Base-by-base conservation (phyloP, 2,113 vertebrate species). In the Planiliza haematocheilus region DNA sequence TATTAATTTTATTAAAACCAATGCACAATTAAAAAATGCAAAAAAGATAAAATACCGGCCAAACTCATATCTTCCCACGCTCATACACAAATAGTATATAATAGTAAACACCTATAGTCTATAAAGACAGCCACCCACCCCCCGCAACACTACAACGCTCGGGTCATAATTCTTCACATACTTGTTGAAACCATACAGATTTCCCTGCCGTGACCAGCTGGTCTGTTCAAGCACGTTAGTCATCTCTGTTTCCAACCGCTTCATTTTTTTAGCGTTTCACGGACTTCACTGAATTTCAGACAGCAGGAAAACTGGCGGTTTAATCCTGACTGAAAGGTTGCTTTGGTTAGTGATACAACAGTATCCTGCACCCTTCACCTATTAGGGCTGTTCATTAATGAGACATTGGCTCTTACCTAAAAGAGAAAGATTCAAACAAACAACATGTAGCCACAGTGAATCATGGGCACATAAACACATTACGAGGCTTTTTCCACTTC, bases 241-340 rank as follows among this genome's bases (percentile, higher is more conserved):
- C 86, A 85, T 88, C 76, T 63, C 36, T 51, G 79, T 86, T 88
- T 86, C 80, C 82, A 64, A 86, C 79, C 73, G 12, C 84, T 79
- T 70, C 59, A 50, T 52, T 66, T 74, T 81, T 76, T 74, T 74
- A 79, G 61, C 37, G 61, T 81, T 89, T 83, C 70, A 69, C 45
- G 79, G 78, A 89, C 79, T 81, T 83, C 59, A 79, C 52, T 69
- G 52, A 70, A 76, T 77, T 80, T 84, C 69, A 81, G 70, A 71
- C 67, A 39, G 58, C 36, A 63, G 80, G 69, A 73, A 77, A 73
- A 62, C 20, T 13, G 53, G 45, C 66, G 7, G 14, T 77, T 64
- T 74, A 53, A 79, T 85, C 20, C 66, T 52, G 58, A 65, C 69
- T 34, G 4, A 66, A 55, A 66, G 13, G 21, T 57, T 79, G 77